Base-by-base conservation (phyloP, 2,797 vertebrate species). In the Anguilla anguilla region DNA sequence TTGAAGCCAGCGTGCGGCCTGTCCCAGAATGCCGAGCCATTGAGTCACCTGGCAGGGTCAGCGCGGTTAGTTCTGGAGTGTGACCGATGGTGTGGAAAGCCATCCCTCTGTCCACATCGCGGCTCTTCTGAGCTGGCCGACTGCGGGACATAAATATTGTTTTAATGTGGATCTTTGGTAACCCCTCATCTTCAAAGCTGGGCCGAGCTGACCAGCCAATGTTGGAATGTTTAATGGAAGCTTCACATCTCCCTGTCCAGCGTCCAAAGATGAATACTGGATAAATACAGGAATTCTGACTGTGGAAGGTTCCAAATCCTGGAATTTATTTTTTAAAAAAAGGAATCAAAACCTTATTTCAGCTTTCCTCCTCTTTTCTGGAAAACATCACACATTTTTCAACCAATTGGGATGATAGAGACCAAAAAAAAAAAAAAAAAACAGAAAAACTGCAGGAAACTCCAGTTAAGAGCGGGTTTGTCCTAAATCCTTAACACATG, bases 41-140 rank as follows among this genome's bases (percentile, higher is more conserved):
- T 86, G 86, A 86, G 53, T 86, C 86, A 86, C 53, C 86, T 46
- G 64, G 43, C 85, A 55, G 86, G 17, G 72, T 43, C 69, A 43
- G 72, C 43, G 53, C 17, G 69, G 85, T n/a, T 77, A 51, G 85
- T 22, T 13, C 46, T 13, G 35, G 9, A 46, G 39, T 1, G 84
- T 39, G 28, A 72, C 43, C 13, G 39, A 74, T 72, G 67, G 46
- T 10, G 67, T 15, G 39, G 35, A 49, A 39, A 25, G 13, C 31
- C 39, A 25, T 46, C 15, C 7, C 49, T 57, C 83, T 31, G 49
- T 84, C 61, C 61, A 25, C 61, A 6, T 22, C 22, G 7, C 0
- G 43, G 77, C 17, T 25, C 43, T 22, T 35, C 69, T 15, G 11
- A 35, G 69, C 69, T 25, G 39, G n/a, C 77, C 13, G 10, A 46